Evolutionary conservation across 2,113 vertebrate species (phyloP).

Genomic region (Cyanoderma ruficeps): DNA sequence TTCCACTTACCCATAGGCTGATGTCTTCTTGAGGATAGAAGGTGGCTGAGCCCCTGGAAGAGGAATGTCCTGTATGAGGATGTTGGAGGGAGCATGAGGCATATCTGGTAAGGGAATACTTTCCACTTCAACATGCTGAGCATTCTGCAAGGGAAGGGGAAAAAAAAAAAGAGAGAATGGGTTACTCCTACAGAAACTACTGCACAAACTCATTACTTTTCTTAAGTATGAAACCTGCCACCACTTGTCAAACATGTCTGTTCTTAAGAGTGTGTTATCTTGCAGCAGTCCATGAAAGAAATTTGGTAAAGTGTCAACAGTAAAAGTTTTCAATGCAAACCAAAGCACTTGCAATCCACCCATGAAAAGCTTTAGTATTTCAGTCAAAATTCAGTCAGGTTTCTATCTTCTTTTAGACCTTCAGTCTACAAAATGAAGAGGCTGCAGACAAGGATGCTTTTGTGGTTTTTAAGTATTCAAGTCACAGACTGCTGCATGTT

Average conservation of each 20-base stretch:
- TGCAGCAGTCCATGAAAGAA: background rate
- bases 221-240: background rate
- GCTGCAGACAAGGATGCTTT: background rate
- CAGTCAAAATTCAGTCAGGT: background rate
- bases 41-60: slow-evolving; percentile 96
- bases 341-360: background rate
- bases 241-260: background rate
- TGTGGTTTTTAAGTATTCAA: background rate
- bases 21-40: slow-evolving; percentile 95
- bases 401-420: background rate
- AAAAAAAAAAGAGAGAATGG: background rate
- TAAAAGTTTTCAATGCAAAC: background rate
- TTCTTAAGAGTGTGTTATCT: background rate
- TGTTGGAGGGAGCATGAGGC: slow-evolving; percentile 97
- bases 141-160: slow-evolving; percentile 83
- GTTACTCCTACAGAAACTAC: background rate
- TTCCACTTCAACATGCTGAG: slow-evolving; percentile 96
- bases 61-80: slow-evolving; percentile 96
- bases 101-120: slow-evolving; percentile 97
- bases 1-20: slow-evolving; percentile 84
- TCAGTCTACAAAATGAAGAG: background rate
- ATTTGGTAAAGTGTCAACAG: background rate
- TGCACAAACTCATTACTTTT: background rate
- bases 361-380: background rate
- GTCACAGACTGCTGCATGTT: background rate